These are phyloP conservation scores for Clytia hemisphaerica DNA, from an alignment of 30 jellyfish, hydroid and myxozoan species.

Conservation along the genomic window DNA sequence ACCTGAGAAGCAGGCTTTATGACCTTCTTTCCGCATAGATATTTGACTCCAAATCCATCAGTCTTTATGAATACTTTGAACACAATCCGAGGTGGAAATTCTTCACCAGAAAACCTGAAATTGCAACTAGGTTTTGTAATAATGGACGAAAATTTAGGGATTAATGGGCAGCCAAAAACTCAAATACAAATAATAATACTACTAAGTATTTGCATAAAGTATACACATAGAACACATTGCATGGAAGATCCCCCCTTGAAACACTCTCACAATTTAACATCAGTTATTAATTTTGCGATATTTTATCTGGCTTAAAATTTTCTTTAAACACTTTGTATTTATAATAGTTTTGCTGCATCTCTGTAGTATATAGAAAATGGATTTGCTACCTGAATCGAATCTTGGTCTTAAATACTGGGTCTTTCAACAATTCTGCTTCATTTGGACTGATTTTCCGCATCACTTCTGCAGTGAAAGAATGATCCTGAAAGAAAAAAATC, in stretches of 20 bases:
- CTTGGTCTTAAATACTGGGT: slow-evolving; percentile 72
- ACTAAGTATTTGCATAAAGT: too few relatives aligned
- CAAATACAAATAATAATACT: too few relatives aligned
- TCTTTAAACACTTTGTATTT: too few relatives aligned
- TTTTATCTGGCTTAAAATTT: too few relatives aligned
- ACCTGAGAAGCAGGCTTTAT: slow-evolving; percentile 89
- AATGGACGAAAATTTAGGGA: too few relatives aligned
- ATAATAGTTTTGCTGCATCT: too few relatives aligned
- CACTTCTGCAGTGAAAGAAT: slow-evolving; percentile 61
- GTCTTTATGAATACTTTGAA: slow-evolving; percentile 72
- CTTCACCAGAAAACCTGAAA: slow-evolving; percentile 70
- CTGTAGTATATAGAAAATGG: background rate
- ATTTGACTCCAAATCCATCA: slow-evolving; percentile 59
- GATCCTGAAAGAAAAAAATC: slow-evolving; percentile 41
- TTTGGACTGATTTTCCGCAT: slow-evolving; percentile 59
- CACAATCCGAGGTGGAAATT: slow-evolving; percentile 81
- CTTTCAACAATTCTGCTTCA: slow-evolving; percentile 68
- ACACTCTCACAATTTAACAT: too few relatives aligned
- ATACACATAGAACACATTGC: too few relatives aligned
- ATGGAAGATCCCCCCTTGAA: too few relatives aligned
- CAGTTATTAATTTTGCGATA: background rate
- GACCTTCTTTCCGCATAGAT: slow-evolving; percentile 64
- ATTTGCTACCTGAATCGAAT: slow-evolving; percentile 60
- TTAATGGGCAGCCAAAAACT: too few relatives aligned
- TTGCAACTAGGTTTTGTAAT: too few relatives aligned